Evolutionary conservation across 2,113 vertebrate species (phyloP).

Genomic region (human): GRCh38 chr3:121115001-121115500

Average conservation of each 20-base stretch:
- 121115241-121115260: neutral
- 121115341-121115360: neutral
- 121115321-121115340: neutral
- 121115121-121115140: neutral
- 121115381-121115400: conserved; percentile 56
- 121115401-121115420: neutral
- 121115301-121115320: neutral
- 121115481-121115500: neutral
- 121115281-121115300: neutral
- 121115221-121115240: neutral
- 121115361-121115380: neutral
- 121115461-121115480: neutral
- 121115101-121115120: neutral
- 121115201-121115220: conserved; percentile 32
- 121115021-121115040: conserved; percentile 99
- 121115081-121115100: conserved; percentile 47
- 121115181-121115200: conserved; percentile 34
- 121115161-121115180: conserved; percentile 38
- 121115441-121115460: conserved; percentile 17
- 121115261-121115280: neutral
- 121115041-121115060: conserved; percentile 99
- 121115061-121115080: conserved; percentile 85
- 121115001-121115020: conserved; percentile 98
- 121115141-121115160: neutral
- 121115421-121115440: neutral